Percentiles rank a stretch among this genome's conserved stretches.
Conservation (phyloP, 2,113 vertebrate genomes). For the Lathamus discolor region DNA sequence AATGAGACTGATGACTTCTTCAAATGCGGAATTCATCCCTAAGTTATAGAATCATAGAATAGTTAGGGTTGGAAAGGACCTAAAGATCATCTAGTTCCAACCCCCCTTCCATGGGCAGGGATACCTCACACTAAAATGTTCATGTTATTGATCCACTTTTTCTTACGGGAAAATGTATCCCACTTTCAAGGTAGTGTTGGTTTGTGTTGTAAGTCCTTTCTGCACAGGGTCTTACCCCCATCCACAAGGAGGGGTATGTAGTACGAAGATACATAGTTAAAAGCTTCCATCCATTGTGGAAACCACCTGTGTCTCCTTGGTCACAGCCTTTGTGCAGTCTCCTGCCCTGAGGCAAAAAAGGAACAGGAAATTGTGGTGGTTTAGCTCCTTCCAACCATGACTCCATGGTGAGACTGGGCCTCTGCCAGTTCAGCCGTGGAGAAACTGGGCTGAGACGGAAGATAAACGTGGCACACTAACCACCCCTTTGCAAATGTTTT, state of each 20-base stretch:
- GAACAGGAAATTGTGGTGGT: neutral
- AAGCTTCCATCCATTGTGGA: neutral
- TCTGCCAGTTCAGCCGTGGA: neutral
- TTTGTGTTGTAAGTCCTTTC: neutral
- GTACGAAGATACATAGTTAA: accelerated
- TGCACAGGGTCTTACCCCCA: neutral
- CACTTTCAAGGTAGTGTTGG: neutral
- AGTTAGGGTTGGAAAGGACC: no score
- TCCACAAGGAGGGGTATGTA: neutral
- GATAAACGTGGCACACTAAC: no score
- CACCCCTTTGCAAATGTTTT: neutral
- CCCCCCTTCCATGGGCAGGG: no score
- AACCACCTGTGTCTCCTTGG: neutral
- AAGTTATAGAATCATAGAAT: neutral
- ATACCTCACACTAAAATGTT: neutral
- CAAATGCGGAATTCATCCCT: neutral
- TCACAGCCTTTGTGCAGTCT: neutral
- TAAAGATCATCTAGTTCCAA: no score
- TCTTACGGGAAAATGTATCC: neutral
- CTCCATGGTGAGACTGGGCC: neutral
- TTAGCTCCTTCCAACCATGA: neutral
- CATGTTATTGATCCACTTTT: neutral
- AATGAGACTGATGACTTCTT: neutral
- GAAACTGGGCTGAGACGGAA: neutral
- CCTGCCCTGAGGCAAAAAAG: neutral